These are phyloP conservation scores for Euwallacea similis DNA, from an alignment of 1,140 invertebrate species.

Conservation along the genomic window DNA sequence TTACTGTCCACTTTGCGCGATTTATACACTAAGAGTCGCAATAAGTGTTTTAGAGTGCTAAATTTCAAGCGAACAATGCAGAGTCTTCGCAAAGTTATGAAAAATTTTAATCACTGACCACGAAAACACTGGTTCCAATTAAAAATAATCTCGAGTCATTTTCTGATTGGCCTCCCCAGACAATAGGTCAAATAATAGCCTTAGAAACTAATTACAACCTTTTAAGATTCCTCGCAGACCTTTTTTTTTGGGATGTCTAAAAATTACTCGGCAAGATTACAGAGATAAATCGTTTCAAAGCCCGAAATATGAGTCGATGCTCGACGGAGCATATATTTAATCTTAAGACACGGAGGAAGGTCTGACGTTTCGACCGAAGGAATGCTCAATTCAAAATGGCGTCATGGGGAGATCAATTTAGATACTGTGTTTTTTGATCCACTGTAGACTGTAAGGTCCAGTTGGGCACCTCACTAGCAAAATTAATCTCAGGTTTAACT, in stretches of 20 bases:
- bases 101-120: too few relatives aligned
- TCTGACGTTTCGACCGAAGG: conserved; percentile 15
- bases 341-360: conserved; percentile 4
- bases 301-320: conserved; percentile 19
- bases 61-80: too few relatives aligned
- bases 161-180: neutral
- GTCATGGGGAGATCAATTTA: too few relatives aligned
- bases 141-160: conserved; percentile 6
- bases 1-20: conserved; percentile 30
- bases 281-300: conserved; percentile 21
- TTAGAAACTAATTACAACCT: conserved; percentile 25
- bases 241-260: conserved; percentile 18
- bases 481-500: too few relatives aligned
- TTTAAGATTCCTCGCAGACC: conserved; percentile 1
- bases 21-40: conserved; percentile 3
- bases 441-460: too few relatives aligned
- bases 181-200: neutral
- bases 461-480: too few relatives aligned
- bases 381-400: too few relatives aligned
- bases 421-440: too few relatives aligned
- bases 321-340: conserved; percentile 17
- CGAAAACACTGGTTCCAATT: neutral
- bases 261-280: conserved; percentile 22
- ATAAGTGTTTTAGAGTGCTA: too few relatives aligned
- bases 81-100: too few relatives aligned